These are phyloP conservation scores for Pemphredon lugubris DNA, from an alignment of 2,888 invertebrate genomes.

Conservation along the genomic window DNA sequence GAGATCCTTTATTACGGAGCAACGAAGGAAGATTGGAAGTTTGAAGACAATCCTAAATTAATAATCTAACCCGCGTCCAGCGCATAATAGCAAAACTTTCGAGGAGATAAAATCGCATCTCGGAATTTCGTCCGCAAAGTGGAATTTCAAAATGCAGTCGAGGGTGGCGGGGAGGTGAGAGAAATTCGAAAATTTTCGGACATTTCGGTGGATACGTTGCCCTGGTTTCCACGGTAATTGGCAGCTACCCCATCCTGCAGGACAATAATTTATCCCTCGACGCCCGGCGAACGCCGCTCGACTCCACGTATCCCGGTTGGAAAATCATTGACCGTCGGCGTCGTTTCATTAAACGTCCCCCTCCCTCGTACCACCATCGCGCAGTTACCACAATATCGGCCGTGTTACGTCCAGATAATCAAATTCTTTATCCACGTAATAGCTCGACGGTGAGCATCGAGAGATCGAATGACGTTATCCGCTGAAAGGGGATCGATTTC, in stretches of 20 bases:
- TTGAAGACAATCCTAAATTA: no score
- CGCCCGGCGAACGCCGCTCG: neutral
- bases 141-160: neutral
- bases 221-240: constrained; percentile 67
- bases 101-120: no score
- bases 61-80: no score
- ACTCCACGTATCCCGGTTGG: neutral
- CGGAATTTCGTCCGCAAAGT: no score
- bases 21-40: no score
- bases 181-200: constrained; percentile 16
- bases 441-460: neutral
- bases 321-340: constrained; percentile 24
- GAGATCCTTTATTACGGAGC: no score
- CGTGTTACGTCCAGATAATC: constrained; percentile 27
- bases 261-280: constrained; percentile 21
- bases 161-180: neutral
- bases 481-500: neutral
- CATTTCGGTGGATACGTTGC: constrained; percentile 32
- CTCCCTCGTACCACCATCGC: neutral
- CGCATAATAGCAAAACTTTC: no score
- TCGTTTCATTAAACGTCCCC: constrained; percentile 27
- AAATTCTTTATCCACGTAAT: constrained; percentile 40
- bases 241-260: constrained; percentile 26
- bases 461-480: neutral
- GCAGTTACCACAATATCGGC: constrained; percentile 12